A percentile compares a stretch with the other conserved stretches of the same genome.
Conservation (phyloP, 2,113 vertebrate genomes). For the Platichthys stellatus region DNA sequence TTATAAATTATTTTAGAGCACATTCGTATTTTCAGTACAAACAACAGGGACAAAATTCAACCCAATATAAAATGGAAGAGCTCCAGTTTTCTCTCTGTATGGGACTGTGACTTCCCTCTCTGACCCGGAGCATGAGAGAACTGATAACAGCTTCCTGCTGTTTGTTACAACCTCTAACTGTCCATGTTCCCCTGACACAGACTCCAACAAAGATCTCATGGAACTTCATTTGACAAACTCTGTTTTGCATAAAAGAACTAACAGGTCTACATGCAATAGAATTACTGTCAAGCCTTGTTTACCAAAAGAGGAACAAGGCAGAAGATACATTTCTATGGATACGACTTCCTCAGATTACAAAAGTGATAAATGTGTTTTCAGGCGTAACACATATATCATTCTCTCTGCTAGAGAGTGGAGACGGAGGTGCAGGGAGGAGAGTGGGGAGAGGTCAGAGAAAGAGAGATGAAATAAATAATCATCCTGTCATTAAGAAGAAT, state of each 20-base stretch:
- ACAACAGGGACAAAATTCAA: neutral
- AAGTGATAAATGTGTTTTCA: slow-evolving; percentile 48
- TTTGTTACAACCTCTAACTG: neutral
- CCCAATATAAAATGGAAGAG: neutral
- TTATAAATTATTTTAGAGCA: too few relatives aligned
- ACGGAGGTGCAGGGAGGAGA: slow-evolving; percentile 9
- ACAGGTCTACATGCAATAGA: slow-evolving; percentile 19
- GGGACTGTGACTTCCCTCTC: neutral
- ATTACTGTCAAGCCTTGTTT: slow-evolving; percentile 37
- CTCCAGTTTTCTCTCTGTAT: slow-evolving; percentile 11
- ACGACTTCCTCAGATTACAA: slow-evolving; percentile 35
- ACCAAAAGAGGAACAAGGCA: slow-evolving; percentile 32
- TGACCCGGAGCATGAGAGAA: neutral
- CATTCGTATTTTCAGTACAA: neutral
- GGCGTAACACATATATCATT: slow-evolving; percentile 34
- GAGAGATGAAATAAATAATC: slow-evolving; percentile 48
- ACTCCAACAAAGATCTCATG: neutral
- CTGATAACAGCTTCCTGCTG: slow-evolving; percentile 23
- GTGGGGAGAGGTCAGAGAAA: slow-evolving; percentile 8
- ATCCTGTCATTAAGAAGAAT: slow-evolving; percentile 29
- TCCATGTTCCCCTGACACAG: neutral
- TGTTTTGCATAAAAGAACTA: neutral
- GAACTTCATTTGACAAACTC: neutral
- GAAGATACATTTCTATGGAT: slow-evolving; percentile 16
- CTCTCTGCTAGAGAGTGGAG: slow-evolving; percentile 36